phyloP scores from a whole-genome alignment of 2,113 vertebrate genomes.

The Galbula dea region DNA sequence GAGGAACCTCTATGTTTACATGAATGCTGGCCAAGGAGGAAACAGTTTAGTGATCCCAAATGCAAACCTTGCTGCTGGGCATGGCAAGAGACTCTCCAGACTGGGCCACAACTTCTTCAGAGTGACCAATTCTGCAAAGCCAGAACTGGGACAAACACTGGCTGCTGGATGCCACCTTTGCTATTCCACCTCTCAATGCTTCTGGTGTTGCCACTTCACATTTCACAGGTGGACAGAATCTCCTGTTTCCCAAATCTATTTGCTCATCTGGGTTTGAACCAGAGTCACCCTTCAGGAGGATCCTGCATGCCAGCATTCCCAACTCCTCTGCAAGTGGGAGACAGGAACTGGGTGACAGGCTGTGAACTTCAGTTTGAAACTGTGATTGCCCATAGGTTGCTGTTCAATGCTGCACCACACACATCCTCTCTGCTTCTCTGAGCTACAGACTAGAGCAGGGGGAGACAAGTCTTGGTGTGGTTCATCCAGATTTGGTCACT shows the following conservation, averaged over 20 bases:
- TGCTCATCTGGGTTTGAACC: background rate
- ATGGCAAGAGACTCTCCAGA: background rate
- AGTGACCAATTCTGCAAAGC: background rate
- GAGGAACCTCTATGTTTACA: background rate
- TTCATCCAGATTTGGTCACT: background rate
- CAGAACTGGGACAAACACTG: background rate
- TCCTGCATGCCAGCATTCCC: background rate
- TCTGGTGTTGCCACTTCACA: background rate
- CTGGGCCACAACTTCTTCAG: background rate
- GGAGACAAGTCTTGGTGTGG: background rate
- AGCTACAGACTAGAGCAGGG: background rate
- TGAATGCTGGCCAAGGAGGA: background rate
- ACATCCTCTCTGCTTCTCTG: background rate
- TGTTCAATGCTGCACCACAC: background rate
- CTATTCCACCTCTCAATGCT: background rate
- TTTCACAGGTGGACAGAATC: background rate
- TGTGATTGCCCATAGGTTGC: too few relatives aligned
- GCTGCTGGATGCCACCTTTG: background rate
- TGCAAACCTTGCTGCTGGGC: background rate
- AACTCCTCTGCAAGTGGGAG: background rate
- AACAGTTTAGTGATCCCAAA: background rate
- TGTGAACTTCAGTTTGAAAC: background rate
- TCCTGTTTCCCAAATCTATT: background rate
- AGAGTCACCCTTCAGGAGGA: background rate
- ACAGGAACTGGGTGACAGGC: background rate